phyloP scores from a whole-genome alignment of 2,888 invertebrate species.

The Spisula subtruncata region DNA sequence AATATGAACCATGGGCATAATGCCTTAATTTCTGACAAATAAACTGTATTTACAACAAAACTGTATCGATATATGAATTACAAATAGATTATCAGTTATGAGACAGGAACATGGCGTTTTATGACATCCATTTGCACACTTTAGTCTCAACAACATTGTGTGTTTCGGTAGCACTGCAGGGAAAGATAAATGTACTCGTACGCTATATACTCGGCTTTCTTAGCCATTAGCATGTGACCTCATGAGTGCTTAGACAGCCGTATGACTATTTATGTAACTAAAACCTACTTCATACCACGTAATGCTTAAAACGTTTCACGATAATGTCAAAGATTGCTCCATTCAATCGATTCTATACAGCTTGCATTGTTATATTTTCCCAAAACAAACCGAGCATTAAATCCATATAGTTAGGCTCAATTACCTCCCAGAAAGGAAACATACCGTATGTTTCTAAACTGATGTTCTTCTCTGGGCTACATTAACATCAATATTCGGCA shows the following conservation, averaged over 20 bases:
- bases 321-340: neutral
- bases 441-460: neutral
- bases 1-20: too few species aligned
- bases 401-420: neutral
- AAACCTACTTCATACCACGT: neutral
- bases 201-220: too few species aligned
- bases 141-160: neutral
- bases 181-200: too few species aligned
- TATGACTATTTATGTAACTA: too few species aligned
- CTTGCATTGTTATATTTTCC: neutral
- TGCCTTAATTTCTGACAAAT: too few species aligned
- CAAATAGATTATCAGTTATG: neutral
- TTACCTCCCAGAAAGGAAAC: neutral
- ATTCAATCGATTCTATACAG: neutral
- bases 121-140: neutral
- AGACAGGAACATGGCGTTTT: neutral
- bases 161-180: too few species aligned
- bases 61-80: neutral
- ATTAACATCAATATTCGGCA: constrained; percentile 32
- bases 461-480: neutral
- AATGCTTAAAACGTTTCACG: too few species aligned
- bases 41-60: too few species aligned
- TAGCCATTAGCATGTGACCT: too few species aligned
- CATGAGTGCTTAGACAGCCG: too few species aligned
- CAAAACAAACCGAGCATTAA: neutral